Base-by-base conservation (phyloP, 2,888 invertebrate genomes). In the Acrobasis repandana region DNA sequence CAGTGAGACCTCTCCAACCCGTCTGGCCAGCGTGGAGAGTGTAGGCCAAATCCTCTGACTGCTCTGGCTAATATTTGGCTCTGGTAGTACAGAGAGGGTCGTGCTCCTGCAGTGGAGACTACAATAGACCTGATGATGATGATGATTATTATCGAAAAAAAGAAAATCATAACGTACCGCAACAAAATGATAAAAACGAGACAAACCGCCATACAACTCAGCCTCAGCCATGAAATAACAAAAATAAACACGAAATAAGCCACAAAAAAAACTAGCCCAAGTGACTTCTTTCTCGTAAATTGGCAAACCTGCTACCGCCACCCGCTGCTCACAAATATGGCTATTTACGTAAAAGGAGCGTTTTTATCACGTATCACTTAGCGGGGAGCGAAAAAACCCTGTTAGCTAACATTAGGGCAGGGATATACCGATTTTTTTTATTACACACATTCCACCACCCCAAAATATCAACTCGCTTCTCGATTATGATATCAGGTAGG, bases 321-420 rank as follows among this genome's bases (percentile, higher is more conserved):
- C 28, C 38, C 58, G 48, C 43, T 18, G 28, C 47, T 10, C 64
- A 61, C 58, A 58, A 50, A 50, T 58, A 58, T 58, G 36, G 20
- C 28, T 57, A 46, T 61, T 46, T 63, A 56, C 56, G 63, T 54
- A 48, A 47, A 58, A n/a, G 11, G 34, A 11, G 48, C 58, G 58
- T 54, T 43, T 61, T 56, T 60, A 52, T 60, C 61, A 56, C 50
- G 60, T 49, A 58, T 63, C 63, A 63, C 63, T 63, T 63, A 63
- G 61, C 50, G 61, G 58, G 63, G 56, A 50, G 61, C 20, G 58
- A 47, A 63, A 63, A 63, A 63, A 63, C 49, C 49, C 50, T 50
- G 20, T 56, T 61, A 18, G 43, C 50, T 20, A 20, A 20, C 15
- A 8, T 61, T 34, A 61, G 16, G 56, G 6, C 36, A 28, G 9